Evolutionary conservation across 2,888 invertebrate species (phyloP).

Genomic region (Drosophila nigricruria): DNA sequence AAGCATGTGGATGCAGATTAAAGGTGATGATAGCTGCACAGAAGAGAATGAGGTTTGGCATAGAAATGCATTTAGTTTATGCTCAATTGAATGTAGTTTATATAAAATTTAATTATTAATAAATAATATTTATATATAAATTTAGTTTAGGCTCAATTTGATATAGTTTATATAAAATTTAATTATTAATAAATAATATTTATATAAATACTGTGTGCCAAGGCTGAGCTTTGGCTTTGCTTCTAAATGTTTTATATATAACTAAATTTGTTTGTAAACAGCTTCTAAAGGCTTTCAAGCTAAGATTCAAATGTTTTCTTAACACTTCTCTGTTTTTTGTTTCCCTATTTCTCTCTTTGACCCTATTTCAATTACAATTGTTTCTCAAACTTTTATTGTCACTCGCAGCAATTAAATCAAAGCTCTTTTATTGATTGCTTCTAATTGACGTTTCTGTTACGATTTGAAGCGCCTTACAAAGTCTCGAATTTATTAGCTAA

Average conservation of each 20-base stretch:
- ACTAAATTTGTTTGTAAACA: too few species aligned
- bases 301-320: too few species aligned
- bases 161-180: neutral
- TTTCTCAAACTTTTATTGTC: neutral
- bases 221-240: neutral
- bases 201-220: neutral
- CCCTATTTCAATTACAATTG: neutral
- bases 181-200: neutral
- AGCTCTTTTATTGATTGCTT: neutral
- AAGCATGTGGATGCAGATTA: neutral
- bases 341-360: neutral
- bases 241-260: neutral
- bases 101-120: neutral
- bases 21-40: neutral
- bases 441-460: constrained; percentile 20
- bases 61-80: neutral
- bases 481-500: constrained; percentile 5
- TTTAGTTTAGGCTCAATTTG: neutral
- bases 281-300: neutral
- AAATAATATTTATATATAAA: neutral
- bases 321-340: too few species aligned
- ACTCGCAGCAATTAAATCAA: constrained; percentile 1
- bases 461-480: neutral
- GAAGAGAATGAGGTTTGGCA: too few species aligned
- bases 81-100: neutral